Conservation (phyloP, 2,797 vertebrate species). For the Apogon talboti region DNA sequence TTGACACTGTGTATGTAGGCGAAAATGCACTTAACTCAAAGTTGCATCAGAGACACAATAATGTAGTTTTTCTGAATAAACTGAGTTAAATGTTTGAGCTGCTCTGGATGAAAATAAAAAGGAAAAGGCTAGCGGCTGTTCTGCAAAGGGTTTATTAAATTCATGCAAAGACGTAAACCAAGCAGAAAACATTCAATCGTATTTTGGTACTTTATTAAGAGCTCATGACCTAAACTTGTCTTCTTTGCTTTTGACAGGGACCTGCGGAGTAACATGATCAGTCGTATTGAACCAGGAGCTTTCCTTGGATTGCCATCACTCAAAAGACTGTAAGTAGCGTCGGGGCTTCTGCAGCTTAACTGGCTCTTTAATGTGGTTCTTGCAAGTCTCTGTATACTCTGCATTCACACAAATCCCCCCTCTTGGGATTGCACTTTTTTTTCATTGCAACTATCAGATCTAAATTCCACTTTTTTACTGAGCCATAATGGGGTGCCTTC, state of each 20-base stretch:
- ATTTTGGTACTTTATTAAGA: constrained; percentile 14
- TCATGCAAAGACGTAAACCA: not conserved
- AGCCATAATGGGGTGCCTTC: not conserved
- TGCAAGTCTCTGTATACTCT: constrained; percentile 3
- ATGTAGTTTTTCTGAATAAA: too few relatives aligned
- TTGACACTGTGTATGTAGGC: too few relatives aligned
- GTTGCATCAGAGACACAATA: too few relatives aligned
- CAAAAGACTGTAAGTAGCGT: constrained; percentile 93
- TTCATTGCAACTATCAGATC: constrained; percentile 6
- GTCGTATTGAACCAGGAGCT: constrained; percentile 92
- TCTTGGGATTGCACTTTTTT: constrained; percentile 8
- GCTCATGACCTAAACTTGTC: constrained; percentile 7
- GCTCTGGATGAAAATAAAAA: not conserved
- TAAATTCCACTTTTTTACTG: not conserved
- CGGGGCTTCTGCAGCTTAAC: constrained; percentile 5
- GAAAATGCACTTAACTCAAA: too few relatives aligned
- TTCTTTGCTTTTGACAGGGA: constrained; percentile 82
- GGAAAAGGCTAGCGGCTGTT: not conserved
- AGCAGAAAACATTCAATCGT: not conserved
- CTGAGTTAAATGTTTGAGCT: too few relatives aligned
- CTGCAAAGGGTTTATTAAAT: not conserved
- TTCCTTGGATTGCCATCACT: constrained; percentile 92
- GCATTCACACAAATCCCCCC: constrained; percentile 14
- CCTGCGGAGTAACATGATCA: constrained; percentile 95
- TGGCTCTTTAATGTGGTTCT: constrained; percentile 35